Evolutionary conservation across 2,113 vertebrate genomes (phyloP).

Genomic region (Neoarius graeffei): DNA sequence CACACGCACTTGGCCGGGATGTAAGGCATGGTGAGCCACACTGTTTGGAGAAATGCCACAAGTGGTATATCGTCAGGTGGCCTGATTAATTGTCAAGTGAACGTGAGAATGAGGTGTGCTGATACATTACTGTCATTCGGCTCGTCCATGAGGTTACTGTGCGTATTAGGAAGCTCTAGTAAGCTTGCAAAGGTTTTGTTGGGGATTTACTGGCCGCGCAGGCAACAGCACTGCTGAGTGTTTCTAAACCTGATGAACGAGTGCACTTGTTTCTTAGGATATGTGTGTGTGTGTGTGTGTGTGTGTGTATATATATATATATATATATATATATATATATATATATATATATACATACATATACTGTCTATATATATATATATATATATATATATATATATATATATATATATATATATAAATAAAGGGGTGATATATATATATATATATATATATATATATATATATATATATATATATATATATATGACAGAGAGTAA

Average conservation of each 20-base stretch:
- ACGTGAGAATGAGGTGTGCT: neutral
- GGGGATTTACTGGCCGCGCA: neutral
- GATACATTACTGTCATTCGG: neutral
- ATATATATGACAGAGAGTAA: neutral
- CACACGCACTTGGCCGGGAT: neutral
- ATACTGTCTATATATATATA: too few species aligned
- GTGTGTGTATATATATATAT: too few species aligned
- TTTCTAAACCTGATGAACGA: conserved; percentile 22
- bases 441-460: too few species aligned
- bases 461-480: too few species aligned
- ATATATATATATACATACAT: neutral
- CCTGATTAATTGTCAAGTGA: neutral
- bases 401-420: too few species aligned
- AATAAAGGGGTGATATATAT: too few species aligned
- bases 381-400: too few species aligned
- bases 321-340: too few species aligned
- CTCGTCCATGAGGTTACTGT: neutral
- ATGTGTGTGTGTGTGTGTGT: conserved; percentile 47
- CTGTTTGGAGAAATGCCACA: neutral
- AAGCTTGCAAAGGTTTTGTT: neutral
- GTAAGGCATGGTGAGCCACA: neutral
- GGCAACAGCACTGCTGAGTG: neutral
- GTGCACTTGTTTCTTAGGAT: conserved; percentile 51
- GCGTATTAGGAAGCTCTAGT: neutral
- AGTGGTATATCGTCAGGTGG: neutral